Evolutionary conservation across 2,888 invertebrate genomes (phyloP).

Genomic region (Dasysyrphus albostriatus): DNA sequence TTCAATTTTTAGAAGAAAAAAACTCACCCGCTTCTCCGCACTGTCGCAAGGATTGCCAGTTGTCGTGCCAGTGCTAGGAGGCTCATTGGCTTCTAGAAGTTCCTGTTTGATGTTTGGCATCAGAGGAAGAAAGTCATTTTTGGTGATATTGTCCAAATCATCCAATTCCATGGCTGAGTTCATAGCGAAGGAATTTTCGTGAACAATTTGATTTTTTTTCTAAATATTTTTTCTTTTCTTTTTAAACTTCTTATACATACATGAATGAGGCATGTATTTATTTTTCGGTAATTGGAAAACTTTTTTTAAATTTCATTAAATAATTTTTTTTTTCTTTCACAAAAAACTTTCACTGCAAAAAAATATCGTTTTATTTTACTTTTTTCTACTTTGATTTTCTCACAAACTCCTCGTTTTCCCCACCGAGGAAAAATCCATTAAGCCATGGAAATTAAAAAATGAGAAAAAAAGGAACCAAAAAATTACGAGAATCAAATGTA

Average conservation of each 20-base stretch:
- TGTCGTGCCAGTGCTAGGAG: slow-evolving; percentile 77
- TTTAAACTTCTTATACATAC: slow-evolving; percentile 46
- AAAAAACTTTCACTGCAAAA: slow-evolving; percentile 72
- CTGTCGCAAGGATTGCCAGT: slow-evolving; percentile 83
- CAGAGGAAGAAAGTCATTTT: slow-evolving; percentile 83
- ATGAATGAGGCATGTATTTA: slow-evolving; percentile 34
- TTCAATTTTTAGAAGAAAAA: slow-evolving; percentile 1
- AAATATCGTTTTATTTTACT: slow-evolving; percentile 20
- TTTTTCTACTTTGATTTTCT: slow-evolving; percentile 45
- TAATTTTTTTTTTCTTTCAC: slow-evolving; percentile 10
- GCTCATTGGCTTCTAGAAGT: slow-evolving; percentile 80
- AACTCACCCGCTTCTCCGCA: slow-evolving; percentile 83
- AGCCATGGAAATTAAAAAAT: slow-evolving; percentile 54
- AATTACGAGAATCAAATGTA: slow-evolving; percentile 20
- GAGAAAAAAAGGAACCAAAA: slow-evolving; percentile 37
- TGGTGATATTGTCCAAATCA: slow-evolving; percentile 82
- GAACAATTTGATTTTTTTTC: slow-evolving; percentile 39
- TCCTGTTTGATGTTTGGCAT: slow-evolving; percentile 83
- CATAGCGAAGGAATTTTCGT: slow-evolving; percentile 69
- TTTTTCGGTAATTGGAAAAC: slow-evolving; percentile 5
- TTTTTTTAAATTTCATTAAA: slow-evolving; percentile 24
- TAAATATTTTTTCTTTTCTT: slow-evolving; percentile 56
- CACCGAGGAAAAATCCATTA: slow-evolving; percentile 66
- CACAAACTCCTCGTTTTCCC: slow-evolving; percentile 66
- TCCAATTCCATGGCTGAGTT: slow-evolving; percentile 82